phyloP scores from a whole-genome alignment of 92 coral and sea anemone species.

The Chrysogorgia sp. region DNA sequence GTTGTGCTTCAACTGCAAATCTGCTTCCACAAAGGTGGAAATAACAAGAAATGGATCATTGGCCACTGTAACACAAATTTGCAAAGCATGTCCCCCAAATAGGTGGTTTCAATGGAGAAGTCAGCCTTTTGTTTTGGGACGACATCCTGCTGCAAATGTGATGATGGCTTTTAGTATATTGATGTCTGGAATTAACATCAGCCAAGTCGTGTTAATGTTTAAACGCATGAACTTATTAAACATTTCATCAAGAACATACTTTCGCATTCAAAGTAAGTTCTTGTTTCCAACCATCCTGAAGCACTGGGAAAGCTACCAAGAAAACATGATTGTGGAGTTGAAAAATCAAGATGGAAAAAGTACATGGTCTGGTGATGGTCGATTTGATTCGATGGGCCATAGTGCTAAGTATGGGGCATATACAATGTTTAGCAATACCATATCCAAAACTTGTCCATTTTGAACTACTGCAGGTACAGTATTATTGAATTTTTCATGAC shows the following conservation, averaged over 20 bases:
- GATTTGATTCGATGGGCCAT: constrained; percentile 44
- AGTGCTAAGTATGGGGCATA: constrained; percentile 42
- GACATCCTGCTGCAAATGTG: constrained; percentile 30
- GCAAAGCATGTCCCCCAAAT: not conserved
- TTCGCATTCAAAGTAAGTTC: constrained; percentile 8
- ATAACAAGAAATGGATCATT: constrained; percentile 12
- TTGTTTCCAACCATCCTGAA: constrained; percentile 16
- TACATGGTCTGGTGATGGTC: constrained; percentile 34
- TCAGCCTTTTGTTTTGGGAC: constrained; percentile 19
- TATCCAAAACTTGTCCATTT: too few species aligned
- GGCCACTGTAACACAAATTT: constrained; percentile 29
- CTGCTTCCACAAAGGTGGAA: not conserved
- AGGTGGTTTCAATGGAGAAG: not conserved
- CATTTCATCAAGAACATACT: constrained; percentile 16
- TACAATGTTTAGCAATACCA: too few species aligned
- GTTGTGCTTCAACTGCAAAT: constrained; percentile 28
- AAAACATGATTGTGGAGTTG: not conserved
- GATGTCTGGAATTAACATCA: constrained; percentile 20
- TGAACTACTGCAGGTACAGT: too few species aligned
- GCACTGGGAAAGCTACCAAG: constrained; percentile 15
- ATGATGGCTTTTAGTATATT: too few species aligned
- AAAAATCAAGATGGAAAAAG: not conserved
- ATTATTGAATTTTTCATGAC: too few species aligned
- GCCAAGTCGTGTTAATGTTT: constrained; percentile 12
- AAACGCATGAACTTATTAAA: constrained; percentile 15